Conservation (phyloP, 2,797 vertebrate genomes). For the Muscicapa comitata region DNA sequence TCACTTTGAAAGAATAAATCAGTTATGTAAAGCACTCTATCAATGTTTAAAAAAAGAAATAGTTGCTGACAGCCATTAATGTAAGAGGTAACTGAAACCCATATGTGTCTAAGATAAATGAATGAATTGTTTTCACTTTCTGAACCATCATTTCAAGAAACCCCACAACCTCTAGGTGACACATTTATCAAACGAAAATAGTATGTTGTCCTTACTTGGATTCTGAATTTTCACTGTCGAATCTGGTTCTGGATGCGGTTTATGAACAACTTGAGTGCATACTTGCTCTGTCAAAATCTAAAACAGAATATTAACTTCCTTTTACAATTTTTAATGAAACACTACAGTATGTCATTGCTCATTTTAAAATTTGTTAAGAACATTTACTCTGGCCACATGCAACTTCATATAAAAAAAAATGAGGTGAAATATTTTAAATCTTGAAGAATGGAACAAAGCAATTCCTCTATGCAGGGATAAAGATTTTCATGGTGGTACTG, state of each 20-base stretch:
- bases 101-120: not conserved
- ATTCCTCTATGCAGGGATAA: not conserved
- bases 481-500: not conserved
- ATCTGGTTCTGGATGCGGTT: constrained; percentile 96
- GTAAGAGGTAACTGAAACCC: not conserved
- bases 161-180: not conserved
- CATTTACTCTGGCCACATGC: not conserved
- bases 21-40: constrained; percentile 27
- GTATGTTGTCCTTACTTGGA: constrained; percentile 85
- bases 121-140: not conserved
- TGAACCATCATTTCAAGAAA: not conserved
- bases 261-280: constrained; percentile 98
- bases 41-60: not conserved
- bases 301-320: constrained; percentile 39
- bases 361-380: not conserved
- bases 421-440: not conserved
- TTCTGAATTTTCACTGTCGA: constrained; percentile 99
- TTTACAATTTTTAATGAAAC: not conserved
- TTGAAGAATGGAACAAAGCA: not conserved
- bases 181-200: not conserved
- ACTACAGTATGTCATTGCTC: not conserved
- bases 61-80: not conserved
- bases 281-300: constrained; percentile 99
- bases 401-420: not conserved
- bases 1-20: constrained; percentile 83